Evolutionary conservation across 1,140 invertebrate species (phyloP).

Genomic region (Drosophila teissieri): DNA sequence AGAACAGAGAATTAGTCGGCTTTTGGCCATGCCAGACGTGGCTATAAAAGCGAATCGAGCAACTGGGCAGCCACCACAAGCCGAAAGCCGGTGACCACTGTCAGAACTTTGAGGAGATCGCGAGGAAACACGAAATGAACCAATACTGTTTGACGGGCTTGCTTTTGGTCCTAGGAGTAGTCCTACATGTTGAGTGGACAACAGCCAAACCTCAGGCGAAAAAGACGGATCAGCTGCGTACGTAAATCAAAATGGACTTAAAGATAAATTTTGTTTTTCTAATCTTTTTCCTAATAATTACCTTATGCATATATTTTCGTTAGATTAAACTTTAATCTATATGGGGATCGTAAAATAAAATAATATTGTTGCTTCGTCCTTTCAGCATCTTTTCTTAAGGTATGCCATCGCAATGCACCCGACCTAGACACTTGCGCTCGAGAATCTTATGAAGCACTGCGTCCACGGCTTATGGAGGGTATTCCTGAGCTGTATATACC

Average conservation of each 20-base stretch:
- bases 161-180: constrained; percentile 42
- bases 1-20: constrained; percentile 56
- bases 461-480: constrained; percentile 85
- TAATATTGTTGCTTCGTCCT: neutral
- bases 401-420: constrained; percentile 88
- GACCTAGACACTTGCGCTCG: constrained; percentile 87
- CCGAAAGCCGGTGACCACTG: neutral
- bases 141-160: constrained; percentile 11
- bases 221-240: constrained; percentile 52
- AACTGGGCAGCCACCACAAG: constrained; percentile 37
- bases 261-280: no score
- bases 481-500: constrained; percentile 88
- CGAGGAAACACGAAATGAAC: constrained; percentile 33
- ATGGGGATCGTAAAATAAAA: no score
- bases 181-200: neutral
- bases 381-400: constrained; percentile 88
- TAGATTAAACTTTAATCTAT: no score
- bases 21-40: constrained; percentile 10
- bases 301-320: no score
- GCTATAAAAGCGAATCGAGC: constrained; percentile 61
- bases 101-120: constrained; percentile 2
- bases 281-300: no score
- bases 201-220: constrained; percentile 1
- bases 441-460: constrained; percentile 86
- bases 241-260: constrained; percentile 19